Evolutionary conservation across 2,797 vertebrate genomes (phyloP).

Genomic region (Falco concolor): DNA sequence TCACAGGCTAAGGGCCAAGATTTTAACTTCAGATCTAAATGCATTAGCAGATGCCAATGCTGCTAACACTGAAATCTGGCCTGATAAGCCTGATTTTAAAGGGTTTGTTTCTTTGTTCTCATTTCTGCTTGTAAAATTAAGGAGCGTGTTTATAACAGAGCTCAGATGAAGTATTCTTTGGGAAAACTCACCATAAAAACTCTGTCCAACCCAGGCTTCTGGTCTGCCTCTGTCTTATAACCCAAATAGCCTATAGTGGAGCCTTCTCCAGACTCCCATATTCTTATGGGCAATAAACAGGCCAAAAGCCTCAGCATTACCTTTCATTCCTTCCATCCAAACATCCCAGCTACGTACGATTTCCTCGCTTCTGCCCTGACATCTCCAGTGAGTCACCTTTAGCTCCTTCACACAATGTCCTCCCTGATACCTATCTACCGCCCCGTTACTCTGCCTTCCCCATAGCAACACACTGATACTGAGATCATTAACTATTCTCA

Average conservation of each 20-base stretch:
- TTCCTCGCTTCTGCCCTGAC: neutral
- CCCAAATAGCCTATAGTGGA: neutral
- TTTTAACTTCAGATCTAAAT: slow-evolving; percentile 46
- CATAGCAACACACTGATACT: neutral
- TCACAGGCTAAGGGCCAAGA: slow-evolving; percentile 33
- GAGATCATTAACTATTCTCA: neutral
- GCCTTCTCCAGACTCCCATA: neutral
- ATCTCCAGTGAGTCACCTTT: neutral
- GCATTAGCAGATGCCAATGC: neutral
- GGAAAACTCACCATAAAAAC: neutral
- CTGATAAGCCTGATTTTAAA: neutral
- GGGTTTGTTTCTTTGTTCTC: slow-evolving; percentile 11
- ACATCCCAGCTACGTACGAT: neutral
- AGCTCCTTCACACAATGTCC: neutral
- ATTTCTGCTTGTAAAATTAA: slow-evolving; percentile 9
- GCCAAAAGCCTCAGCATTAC: neutral
- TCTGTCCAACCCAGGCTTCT: neutral
- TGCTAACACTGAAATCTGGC: neutral
- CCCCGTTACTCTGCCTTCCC: neutral
- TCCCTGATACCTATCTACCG: neutral
- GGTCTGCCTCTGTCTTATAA: neutral
- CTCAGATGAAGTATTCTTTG: neutral
- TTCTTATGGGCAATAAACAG: neutral
- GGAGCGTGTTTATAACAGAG: neutral
- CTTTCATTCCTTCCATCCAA: neutral